These are phyloP conservation scores for Heliocidaris erythrogramma DNA, from an alignment of 35 echinoderm and acorn worm species.

Conservation along the genomic window DNA sequence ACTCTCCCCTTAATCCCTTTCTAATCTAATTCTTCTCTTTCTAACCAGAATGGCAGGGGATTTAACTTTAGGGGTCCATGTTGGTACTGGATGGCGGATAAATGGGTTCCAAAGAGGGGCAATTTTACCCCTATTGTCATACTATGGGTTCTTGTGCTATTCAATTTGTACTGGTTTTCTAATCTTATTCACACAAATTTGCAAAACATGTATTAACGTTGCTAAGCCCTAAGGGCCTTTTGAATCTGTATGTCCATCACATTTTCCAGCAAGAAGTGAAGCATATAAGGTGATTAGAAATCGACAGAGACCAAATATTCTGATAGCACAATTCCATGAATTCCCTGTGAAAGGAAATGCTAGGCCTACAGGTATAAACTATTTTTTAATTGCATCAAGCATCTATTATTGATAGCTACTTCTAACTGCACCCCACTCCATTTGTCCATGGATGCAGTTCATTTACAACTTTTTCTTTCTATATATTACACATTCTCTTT, in stretches of 20 bases:
- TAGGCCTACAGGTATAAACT: not conserved
- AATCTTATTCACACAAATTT: not conserved
- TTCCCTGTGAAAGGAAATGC: not conserved
- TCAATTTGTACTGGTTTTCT: not conserved
- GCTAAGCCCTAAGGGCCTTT: not conserved
- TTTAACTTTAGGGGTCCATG: not conserved
- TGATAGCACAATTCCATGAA: not conserved
- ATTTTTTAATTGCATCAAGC: not conserved
- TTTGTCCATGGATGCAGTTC: too few species aligned
- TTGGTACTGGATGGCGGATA: not conserved
- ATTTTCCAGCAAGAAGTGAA: too few species aligned
- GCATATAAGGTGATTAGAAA: not conserved
- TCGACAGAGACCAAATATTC: not conserved
- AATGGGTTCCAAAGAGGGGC: not conserved
- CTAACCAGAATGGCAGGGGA: not conserved
- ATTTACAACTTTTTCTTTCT: too few species aligned
- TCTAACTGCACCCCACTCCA: not conserved
- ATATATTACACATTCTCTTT: not conserved
- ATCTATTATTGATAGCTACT: too few species aligned
- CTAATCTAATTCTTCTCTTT: not conserved
- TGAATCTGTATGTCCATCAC: not conserved
- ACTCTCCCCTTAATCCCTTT: not conserved
- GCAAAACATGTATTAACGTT: not conserved
- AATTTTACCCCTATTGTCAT: not conserved
- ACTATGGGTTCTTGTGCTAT: not conserved